Conservation (phyloP, 2,888 invertebrate species). For the Rosalia funebris region DNA sequence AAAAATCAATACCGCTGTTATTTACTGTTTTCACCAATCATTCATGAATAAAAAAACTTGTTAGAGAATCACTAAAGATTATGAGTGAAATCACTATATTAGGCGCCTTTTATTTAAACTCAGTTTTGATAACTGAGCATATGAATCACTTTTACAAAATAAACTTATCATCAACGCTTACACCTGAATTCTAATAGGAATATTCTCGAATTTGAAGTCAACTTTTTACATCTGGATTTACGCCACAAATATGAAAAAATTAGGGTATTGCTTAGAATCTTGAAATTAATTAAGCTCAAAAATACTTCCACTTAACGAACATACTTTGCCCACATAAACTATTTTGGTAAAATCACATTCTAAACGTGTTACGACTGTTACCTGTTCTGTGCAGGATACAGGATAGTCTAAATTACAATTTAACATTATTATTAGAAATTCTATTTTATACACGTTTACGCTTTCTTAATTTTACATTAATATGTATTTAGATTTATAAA, state of each 20-base stretch:
- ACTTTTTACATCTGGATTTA: slow-evolving; percentile 34
- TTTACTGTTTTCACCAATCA: too few relatives aligned
- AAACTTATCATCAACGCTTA: slow-evolving; percentile 18
- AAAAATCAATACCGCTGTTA: too few relatives aligned
- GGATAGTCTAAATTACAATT: too few relatives aligned
- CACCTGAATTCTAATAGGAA: slow-evolving; percentile 24
- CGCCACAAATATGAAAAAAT: slow-evolving; percentile 33
- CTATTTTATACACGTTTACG: too few relatives aligned
- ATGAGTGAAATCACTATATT: too few relatives aligned
- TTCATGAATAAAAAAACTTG: too few relatives aligned
- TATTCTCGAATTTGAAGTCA: slow-evolving; percentile 36
- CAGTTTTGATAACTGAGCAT: too few relatives aligned
- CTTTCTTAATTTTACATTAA: too few relatives aligned
- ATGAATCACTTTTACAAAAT: slow-evolving; percentile 15
- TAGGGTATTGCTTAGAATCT: slow-evolving; percentile 16
- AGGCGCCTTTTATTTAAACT: too few relatives aligned
- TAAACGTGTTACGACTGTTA: slow-evolving; percentile 27
- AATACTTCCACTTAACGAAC: slow-evolving; percentile 10
- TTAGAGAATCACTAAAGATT: too few relatives aligned
- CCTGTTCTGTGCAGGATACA: slow-evolving; percentile 21
- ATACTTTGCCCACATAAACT: slow-evolving; percentile 24
- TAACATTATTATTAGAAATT: too few relatives aligned
- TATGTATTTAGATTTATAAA: too few relatives aligned
- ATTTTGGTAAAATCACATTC: slow-evolving; percentile 35
- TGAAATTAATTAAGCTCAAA: slow-evolving; percentile 1